phyloP scores from a whole-genome alignment of 2,113 vertebrate species.

The Dendropsophus ebraccatus region DNA sequence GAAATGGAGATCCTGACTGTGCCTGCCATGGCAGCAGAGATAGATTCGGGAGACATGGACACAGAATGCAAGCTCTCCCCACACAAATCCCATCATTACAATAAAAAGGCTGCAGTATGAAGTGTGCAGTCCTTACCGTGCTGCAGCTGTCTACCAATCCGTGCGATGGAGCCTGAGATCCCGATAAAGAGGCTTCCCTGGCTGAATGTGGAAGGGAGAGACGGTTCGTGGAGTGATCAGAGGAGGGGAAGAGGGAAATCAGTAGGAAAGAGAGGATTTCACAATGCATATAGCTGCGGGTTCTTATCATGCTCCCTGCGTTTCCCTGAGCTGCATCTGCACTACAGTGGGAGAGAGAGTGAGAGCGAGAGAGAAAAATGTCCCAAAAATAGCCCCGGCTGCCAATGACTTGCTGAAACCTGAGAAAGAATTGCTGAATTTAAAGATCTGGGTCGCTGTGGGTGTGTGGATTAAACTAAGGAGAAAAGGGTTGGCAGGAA shows the following conservation, averaged over 20 bases:
- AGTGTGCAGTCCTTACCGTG: slow-evolving; percentile 73
- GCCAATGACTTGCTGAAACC: slow-evolving; percentile 78
- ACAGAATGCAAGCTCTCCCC: slow-evolving; percentile 66
- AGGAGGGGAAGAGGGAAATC: slow-evolving; percentile 69
- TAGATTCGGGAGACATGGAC: slow-evolving; percentile 73
- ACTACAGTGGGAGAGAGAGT: slow-evolving; percentile 68
- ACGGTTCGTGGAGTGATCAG: slow-evolving; percentile 70
- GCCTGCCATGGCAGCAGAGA: slow-evolving; percentile 74
- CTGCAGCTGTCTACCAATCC: slow-evolving; percentile 74
- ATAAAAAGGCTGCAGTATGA: slow-evolving; percentile 64
- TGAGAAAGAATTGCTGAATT: slow-evolving; percentile 79
- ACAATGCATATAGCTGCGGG: slow-evolving; percentile 73
- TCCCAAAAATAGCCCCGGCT: slow-evolving; percentile 79
- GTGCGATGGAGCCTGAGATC: slow-evolving; percentile 71
- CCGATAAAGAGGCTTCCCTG: slow-evolving; percentile 68
- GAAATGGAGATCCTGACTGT: slow-evolving; percentile 75
- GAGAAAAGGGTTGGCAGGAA: slow-evolving; percentile 71
- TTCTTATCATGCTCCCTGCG: slow-evolving; percentile 75
- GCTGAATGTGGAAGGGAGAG: slow-evolving; percentile 21
- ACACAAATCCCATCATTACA: slow-evolving; percentile 61
- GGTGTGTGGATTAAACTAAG: slow-evolving; percentile 74
- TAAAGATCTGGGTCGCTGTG: slow-evolving; percentile 77
- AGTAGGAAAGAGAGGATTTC: slow-evolving; percentile 69
- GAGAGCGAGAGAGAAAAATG: slow-evolving; percentile 65
- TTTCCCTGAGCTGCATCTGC: slow-evolving; percentile 78